These are phyloP conservation scores for Orius laevigatus DNA, from an alignment of 1,140 invertebrate species.

Conservation along the genomic window DNA sequence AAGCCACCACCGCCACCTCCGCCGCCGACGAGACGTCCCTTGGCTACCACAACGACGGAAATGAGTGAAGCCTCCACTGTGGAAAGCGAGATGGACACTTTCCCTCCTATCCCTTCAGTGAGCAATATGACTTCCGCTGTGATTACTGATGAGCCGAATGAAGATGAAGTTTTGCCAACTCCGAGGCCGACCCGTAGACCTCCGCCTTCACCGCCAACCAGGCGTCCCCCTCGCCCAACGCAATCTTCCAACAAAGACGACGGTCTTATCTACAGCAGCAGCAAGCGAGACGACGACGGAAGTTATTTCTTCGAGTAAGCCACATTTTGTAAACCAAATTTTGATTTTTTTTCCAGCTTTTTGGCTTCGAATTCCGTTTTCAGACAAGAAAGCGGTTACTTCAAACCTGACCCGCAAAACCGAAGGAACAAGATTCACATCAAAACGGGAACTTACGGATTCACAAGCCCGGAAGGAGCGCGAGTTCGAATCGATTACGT, in stretches of 20 bases:
- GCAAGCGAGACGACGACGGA: neutral
- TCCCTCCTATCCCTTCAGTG: too few relatives aligned
- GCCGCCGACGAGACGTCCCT: too few relatives aligned
- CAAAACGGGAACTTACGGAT: conserved; percentile 37
- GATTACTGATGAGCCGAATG: too few relatives aligned
- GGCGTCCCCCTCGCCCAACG: too few relatives aligned
- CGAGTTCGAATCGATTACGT: conserved; percentile 33
- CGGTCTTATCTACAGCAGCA: neutral
- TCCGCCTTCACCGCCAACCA: too few relatives aligned
- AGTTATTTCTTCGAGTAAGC: conserved; percentile 1
- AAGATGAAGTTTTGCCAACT: too few relatives aligned
- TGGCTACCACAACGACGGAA: too few relatives aligned
- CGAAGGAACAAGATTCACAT: conserved; percentile 3
- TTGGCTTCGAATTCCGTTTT: conserved; percentile 4
- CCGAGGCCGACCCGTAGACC: too few relatives aligned
- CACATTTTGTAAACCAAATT: neutral
- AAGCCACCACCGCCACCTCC: too few relatives aligned
- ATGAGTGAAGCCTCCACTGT: too few relatives aligned
- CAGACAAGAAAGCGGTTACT: conserved; percentile 14
- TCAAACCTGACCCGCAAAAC: conserved; percentile 6
- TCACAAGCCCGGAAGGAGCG: conserved; percentile 45
- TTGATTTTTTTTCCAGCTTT: conserved; percentile 13
- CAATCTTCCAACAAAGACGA: neutral
- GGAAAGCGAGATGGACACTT: too few relatives aligned
- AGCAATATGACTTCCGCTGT: too few relatives aligned